Percentiles rank a stretch among this genome's conserved stretches.
phyloP scores from a whole-genome alignment of 1,140 invertebrate species.

The Calosoma granatense region DNA sequence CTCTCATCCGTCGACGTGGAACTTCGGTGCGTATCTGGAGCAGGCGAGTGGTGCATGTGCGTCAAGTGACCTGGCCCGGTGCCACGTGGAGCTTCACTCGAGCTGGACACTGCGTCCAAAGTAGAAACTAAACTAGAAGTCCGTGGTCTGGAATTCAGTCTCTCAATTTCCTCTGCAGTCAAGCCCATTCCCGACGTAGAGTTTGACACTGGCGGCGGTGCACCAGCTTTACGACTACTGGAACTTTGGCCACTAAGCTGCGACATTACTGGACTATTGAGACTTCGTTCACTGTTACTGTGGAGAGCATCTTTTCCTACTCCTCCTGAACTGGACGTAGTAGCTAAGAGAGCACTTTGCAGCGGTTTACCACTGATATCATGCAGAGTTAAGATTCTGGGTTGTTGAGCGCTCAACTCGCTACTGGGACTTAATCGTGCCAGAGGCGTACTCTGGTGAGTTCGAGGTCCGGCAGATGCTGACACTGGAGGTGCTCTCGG shows the following conservation, averaged over 20 bases:
- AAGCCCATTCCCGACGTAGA: slow-evolving; percentile 63
- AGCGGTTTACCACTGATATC: slow-evolving; percentile 88
- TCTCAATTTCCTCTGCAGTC: slow-evolving; percentile 85
- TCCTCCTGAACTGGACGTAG: slow-evolving; percentile 74
- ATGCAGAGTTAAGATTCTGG: slow-evolving; percentile 81
- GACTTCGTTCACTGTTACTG: slow-evolving; percentile 79
- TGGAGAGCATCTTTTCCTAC: slow-evolving; percentile 73
- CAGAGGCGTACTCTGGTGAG: slow-evolving; percentile 77
- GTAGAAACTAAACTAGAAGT: slow-evolving; percentile 86
- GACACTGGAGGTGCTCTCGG: slow-evolving; percentile 58
- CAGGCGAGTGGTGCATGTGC: slow-evolving; percentile 56
- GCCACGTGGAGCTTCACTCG: slow-evolving; percentile 68
- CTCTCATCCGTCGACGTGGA: slow-evolving; percentile 89
- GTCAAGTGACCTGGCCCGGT: slow-evolving; percentile 44
- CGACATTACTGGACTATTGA: slow-evolving; percentile 85
- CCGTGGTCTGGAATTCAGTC: slow-evolving; percentile 74
- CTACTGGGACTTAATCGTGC: slow-evolving; percentile 84
- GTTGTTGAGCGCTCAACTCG: slow-evolving; percentile 82
- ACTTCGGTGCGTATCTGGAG: slow-evolving; percentile 58
- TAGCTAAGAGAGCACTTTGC: slow-evolving; percentile 77
- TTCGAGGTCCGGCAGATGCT: slow-evolving; percentile 47
- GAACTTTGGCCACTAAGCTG: slow-evolving; percentile 76
- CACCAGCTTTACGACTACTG: slow-evolving; percentile 55
- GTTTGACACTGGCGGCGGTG: slow-evolving; percentile 45
- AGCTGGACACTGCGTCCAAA: slow-evolving; percentile 83